Base-by-base conservation (phyloP, 92 coral and sea anemone genomes). In the Parazoanthus atlanticus region DNA sequence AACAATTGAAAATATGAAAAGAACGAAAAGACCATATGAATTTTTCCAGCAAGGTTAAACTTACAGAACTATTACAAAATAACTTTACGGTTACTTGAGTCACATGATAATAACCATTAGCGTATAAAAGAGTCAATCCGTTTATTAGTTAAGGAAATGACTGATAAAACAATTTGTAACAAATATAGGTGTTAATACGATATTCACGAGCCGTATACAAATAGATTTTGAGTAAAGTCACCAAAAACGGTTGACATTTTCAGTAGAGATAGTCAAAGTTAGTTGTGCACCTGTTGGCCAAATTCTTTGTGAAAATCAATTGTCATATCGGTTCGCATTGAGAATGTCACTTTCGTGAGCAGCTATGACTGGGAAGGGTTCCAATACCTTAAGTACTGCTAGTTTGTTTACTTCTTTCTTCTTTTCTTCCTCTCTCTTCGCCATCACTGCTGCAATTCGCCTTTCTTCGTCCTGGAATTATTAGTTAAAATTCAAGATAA, bases 351-450 rank as follows among this genome's bases (percentile, higher is more conserved):
- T 52, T 15, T 52, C 3, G 3, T 1, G 21, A 12, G 58, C 58
- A 52, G 58, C 12, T 8, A 13, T 52, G 12, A 16, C 21, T 8
- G 0, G 21, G 58, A 52, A 15, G 10, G 21, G 10, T 52, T 52
- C 58, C 17, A 52, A 30, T 91, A 95, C 99, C 98, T 97, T 97
- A 9, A 97, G 91, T 34, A 94, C 95, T 34, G 96, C 96, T 36
- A 95, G 77, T 86, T 94, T 97, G 75, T 90, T 94, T 31, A 89
- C 89, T 93, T 97, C 99, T 80, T 93, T 95, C 88, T 92, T 97
- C 89, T 95, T 97, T 32, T 97, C 99, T 61, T 94, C 99, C 89
- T 97, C 99, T 66, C 92, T 97, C 75, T 93, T 90, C 43, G 97
- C 95, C 93, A 95, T 97, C 4, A 97, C 98, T 69, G 92, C 88